phyloP scores from a whole-genome alignment of 2,797 vertebrate genomes.

The Tapirus indicus region DNA sequence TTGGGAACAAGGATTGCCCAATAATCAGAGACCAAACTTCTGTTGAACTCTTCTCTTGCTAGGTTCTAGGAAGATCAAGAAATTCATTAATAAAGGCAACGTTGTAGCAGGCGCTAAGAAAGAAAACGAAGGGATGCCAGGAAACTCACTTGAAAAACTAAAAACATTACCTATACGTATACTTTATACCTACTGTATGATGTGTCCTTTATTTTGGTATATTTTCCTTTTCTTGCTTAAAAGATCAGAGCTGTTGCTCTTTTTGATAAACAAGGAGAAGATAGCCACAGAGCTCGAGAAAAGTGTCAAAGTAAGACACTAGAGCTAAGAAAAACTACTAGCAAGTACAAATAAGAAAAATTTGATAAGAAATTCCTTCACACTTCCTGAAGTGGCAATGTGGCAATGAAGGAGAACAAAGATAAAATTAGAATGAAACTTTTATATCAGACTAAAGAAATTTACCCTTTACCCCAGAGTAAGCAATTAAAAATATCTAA shows the following conservation, averaged over 20 bases:
- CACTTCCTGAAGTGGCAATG: background rate
- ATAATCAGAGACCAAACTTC: background rate
- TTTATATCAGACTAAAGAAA: constrained; percentile 6
- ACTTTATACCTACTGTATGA: background rate
- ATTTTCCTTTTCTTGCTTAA: constrained; percentile 48
- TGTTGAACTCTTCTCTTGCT: background rate
- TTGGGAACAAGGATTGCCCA: background rate
- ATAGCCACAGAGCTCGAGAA: background rate
- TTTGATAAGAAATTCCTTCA: background rate
- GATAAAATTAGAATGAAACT: background rate
- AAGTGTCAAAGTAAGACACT: background rate
- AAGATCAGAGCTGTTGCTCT: constrained; percentile 12
- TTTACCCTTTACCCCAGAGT: background rate
- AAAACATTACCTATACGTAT: background rate
- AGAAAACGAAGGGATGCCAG: background rate
- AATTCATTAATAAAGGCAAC: background rate
- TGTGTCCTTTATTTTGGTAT: background rate
- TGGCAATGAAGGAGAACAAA: constrained; percentile 43
- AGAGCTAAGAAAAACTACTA: constrained; percentile 12
- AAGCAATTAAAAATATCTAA: constrained; percentile 39
- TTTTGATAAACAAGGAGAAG: constrained; percentile 5
- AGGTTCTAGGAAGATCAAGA: constrained; percentile 22
- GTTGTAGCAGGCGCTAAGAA: background rate
- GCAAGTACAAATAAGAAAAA: constrained; percentile 24
- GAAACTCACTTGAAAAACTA: background rate